Evolutionary conservation across 2,113 vertebrate genomes (phyloP).

Genomic region (Equus przewalskii): DNA sequence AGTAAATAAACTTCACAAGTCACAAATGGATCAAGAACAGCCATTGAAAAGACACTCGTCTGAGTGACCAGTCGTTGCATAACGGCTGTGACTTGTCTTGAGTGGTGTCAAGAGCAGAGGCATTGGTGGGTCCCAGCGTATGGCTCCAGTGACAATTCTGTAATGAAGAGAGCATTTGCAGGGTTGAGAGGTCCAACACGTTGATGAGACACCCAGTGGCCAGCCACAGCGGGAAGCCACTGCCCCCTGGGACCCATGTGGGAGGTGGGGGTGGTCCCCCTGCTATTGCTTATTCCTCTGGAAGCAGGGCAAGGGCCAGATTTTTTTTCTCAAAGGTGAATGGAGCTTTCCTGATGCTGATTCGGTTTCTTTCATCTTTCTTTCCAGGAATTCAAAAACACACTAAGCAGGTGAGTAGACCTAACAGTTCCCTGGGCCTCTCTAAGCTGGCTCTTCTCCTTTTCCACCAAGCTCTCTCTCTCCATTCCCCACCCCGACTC

Average conservation of each 20-base stretch:
- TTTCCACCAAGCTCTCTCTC: not conserved
- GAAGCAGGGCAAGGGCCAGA: not conserved
- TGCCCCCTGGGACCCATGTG: not conserved
- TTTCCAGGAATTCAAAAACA: constrained; percentile 79
- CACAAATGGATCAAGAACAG: not conserved
- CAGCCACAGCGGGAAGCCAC: not conserved
- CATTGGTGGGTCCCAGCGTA: not conserved
- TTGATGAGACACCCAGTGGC: not conserved
- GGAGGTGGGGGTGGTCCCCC: too few relatives aligned
- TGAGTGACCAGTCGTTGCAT: not conserved
- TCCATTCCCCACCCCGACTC: not conserved
- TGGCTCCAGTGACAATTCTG: not conserved
- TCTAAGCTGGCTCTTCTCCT: not conserved
- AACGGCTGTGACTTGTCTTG: not conserved
- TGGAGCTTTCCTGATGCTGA: not conserved
- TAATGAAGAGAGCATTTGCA: not conserved
- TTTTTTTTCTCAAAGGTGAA: constrained; percentile 26
- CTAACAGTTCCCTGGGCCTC: not conserved
- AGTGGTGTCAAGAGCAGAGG: not conserved
- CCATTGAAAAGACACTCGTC: not conserved
- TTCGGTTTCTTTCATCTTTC: constrained; percentile 29
- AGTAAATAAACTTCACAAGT: not conserved
- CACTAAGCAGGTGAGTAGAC: constrained; percentile 76
- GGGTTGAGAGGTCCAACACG: not conserved
- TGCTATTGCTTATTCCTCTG: not conserved